Percentiles rank a stretch among this genome's conserved stretches.
These are phyloP conservation scores for Hypothenemus hampei DNA, from an alignment of 1,140 invertebrate species.

Conservation along the genomic window DNA sequence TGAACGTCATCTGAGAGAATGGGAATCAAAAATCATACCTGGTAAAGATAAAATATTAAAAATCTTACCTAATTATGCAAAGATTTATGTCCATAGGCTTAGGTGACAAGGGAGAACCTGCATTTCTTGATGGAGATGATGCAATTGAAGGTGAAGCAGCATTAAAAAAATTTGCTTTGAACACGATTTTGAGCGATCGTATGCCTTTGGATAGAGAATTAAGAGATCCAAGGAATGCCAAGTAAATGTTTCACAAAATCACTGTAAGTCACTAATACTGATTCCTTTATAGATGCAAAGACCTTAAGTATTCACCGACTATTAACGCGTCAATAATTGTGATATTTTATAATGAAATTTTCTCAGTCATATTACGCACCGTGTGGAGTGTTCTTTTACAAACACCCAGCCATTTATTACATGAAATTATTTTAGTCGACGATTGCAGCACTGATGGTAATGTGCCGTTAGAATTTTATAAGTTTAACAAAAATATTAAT, in stretches of 20 bases:
- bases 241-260: conserved; percentile 14
- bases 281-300: conserved; percentile 49
- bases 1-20: conserved; percentile 34
- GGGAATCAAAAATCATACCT: conserved; percentile 42
- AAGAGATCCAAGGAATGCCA: conserved; percentile 40
- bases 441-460: conserved; percentile 76
- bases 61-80: not conserved
- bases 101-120: conserved; percentile 61
- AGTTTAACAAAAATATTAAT: too few relatives aligned
- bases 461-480: too few relatives aligned
- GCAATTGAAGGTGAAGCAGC: conserved; percentile 56
- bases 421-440: conserved; percentile 86
- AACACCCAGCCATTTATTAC: conserved; percentile 60
- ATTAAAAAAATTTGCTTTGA: conserved; percentile 75
- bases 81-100: conserved; percentile 46
- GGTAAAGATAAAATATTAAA: conserved; percentile 29
- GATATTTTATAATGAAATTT: conserved; percentile 88
- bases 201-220: conserved; percentile 67
- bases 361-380: conserved; percentile 76
- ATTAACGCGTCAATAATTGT: conserved; percentile 69
- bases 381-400: conserved; percentile 84
- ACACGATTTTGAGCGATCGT: conserved; percentile 75
- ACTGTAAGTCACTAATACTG: not conserved
- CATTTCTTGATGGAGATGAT: conserved; percentile 54
- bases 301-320: conserved; percentile 50